Evolutionary conservation across 2,113 vertebrate species (phyloP).

Genomic region (Tragelaphus buxtoni): DNA sequence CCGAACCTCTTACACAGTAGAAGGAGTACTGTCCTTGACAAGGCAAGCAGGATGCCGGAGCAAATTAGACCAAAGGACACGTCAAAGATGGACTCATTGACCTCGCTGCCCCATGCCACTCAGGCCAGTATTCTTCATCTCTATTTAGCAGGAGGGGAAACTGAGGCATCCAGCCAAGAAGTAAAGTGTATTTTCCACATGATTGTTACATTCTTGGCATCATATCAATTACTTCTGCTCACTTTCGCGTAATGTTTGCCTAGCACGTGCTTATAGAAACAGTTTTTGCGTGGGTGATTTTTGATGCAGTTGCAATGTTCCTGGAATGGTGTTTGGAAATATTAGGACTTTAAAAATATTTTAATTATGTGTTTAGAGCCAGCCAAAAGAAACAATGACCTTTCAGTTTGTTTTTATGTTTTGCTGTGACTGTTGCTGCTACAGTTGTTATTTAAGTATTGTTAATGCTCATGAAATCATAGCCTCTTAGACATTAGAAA

Average conservation of each 20-base stretch:
- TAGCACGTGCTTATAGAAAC: not conserved
- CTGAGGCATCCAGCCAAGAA: not conserved
- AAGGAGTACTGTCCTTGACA: not conserved
- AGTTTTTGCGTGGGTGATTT: not conserved
- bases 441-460: not conserved
- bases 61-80: not conserved
- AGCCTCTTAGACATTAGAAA: not conserved
- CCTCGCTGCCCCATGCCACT: not conserved
- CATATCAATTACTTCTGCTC: not conserved
- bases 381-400: not conserved
- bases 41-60: not conserved
- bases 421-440: not conserved
- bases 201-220: not conserved
- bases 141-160: not conserved
- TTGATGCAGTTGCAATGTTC: not conserved
- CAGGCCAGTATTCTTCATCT: not conserved
- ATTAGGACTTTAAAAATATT: not conserved
- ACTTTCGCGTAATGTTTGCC: not conserved
- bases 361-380: not conserved
- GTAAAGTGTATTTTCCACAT: not conserved
- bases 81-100: not conserved
- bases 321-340: slow-evolving; percentile 2
- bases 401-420: not conserved
- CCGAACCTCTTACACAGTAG: not conserved
- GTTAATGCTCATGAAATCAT: slow-evolving; percentile 1